These are phyloP conservation scores for Platysteira castanea DNA, from an alignment of 2,113 vertebrate species.

Conservation along the genomic window DNA sequence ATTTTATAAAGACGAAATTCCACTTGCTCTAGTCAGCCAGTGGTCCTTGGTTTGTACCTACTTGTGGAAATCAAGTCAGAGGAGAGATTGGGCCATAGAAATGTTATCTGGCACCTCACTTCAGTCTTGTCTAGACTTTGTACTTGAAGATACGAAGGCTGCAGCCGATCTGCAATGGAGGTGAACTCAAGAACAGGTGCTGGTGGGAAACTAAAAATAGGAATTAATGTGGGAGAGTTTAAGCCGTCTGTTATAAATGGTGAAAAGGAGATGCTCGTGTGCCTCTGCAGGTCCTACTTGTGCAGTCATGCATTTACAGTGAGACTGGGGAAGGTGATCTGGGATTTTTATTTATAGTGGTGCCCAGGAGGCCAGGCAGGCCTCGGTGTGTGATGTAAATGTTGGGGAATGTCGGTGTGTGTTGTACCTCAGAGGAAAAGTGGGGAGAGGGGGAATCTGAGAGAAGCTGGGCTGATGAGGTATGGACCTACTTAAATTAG, in stretches of 20 bases:
- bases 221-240: not conserved
- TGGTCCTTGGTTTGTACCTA: rapidly evolving
- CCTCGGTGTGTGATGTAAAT: not conserved
- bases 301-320: not conserved
- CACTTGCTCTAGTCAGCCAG: not conserved
- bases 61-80: not conserved
- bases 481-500: not conserved
- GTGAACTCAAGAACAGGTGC: constrained; percentile 16
- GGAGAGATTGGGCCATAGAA: not conserved
- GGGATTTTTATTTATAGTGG: not conserved
- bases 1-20: not conserved
- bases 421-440: not conserved
- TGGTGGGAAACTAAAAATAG: constrained; percentile 22
- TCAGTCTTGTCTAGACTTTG: not conserved
- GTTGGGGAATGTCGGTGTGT: not conserved
- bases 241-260: not conserved
- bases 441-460: not conserved
- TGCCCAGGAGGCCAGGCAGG: not conserved
- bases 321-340: not conserved
- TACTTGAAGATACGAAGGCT: not conserved
- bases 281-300: not conserved
- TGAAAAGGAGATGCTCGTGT: not conserved
- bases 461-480: not conserved
- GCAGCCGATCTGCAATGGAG: not conserved
- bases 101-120: not conserved